Conservation (phyloP, 2,888 invertebrate genomes). For the Ormyrus labotus region DNA sequence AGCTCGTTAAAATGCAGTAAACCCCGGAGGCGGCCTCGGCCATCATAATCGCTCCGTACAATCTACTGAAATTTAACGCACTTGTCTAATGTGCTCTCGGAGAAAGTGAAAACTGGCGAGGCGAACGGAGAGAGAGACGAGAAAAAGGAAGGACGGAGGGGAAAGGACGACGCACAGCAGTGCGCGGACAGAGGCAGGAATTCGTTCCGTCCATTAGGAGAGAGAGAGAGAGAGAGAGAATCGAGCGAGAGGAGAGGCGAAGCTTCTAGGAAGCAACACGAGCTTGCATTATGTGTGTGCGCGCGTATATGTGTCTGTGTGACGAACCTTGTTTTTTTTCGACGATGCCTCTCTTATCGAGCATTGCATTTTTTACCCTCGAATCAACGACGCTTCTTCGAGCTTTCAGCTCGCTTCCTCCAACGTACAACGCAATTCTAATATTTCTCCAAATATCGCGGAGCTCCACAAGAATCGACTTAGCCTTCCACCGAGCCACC, state of each 20-base stretch:
- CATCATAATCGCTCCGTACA: not conserved
- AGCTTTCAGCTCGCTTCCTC: too few relatives aligned
- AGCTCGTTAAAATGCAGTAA: constrained; percentile 42
- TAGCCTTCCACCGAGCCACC: too few relatives aligned
- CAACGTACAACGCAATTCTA: too few relatives aligned
- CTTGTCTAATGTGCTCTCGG: not conserved
- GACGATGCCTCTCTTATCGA: too few relatives aligned
- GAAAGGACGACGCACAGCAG: not conserved
- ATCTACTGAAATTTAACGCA: constrained; percentile 33
- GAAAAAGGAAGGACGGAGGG: not conserved
- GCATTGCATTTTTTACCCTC: too few relatives aligned
- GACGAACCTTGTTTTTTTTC: too few relatives aligned
- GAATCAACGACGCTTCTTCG: too few relatives aligned
- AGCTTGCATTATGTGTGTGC: constrained; percentile 53
- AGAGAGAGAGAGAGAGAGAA: constrained; percentile 16
- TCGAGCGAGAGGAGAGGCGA: too few relatives aligned
- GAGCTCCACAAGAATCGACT: too few relatives aligned
- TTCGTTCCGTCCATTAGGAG: constrained; percentile 49
- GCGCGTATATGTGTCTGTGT: constrained; percentile 12
- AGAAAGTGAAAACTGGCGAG: not conserved
- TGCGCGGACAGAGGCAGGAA: constrained; percentile 22
- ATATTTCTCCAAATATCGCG: too few relatives aligned
- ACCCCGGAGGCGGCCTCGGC: not conserved
- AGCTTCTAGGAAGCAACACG: constrained; percentile 64
- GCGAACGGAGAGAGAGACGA: not conserved